Base-by-base conservation (phyloP, 2,888 invertebrate genomes). In the Trachelus stipa region DNA sequence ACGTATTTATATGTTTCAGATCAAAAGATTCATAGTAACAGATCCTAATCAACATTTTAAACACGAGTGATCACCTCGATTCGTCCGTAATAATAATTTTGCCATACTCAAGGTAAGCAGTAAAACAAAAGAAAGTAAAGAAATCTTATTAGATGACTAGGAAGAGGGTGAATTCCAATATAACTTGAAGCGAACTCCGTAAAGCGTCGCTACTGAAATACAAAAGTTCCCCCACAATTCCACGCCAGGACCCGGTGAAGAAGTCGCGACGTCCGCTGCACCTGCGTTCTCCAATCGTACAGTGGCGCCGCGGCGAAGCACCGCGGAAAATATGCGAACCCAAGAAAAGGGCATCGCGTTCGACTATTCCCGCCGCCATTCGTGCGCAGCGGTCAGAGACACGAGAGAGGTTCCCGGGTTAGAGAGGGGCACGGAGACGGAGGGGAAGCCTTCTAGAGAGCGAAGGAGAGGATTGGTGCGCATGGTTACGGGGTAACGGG, bases 311-410 rank as follows among this genome's bases (percentile, higher is more conserved):
- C 79, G 80, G 56, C 68, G 73, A 79, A 80, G 77, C 73, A 56
- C 75, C 56, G 77, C 85, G 86, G 83, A 79, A 90, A 89, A 87
- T 86, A 88, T 87, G 85, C 79, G 82, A 87, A 84, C 73, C 82
- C 75, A 37, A 35, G 82, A 79, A 83, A 84, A 84, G 84, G 82
- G 83, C 85, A 84, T 82, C 81, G 85, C 82, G 85, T 86, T 89
- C 89, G 88, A 84, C 86, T 83, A 85, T 86, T 87, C 84, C 83
- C 88, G 89, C 84, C 85, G 86, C 84, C 85, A 85, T 88, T 93
- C 93, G 93, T 93, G 93, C 93, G 92, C 93, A 93, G 93, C 92
- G 92, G 89, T 89, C 89, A 90, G 90, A 89, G 88, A 89, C 88
- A 88, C 88, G 87, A 86, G 84, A 86, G 85, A 81, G 83, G 77